Percentiles rank a stretch among this genome's conserved stretches.
These are phyloP conservation scores for Eubasilissa regina DNA, from an alignment of 1,140 invertebrate species.

Conservation along the genomic window DNA sequence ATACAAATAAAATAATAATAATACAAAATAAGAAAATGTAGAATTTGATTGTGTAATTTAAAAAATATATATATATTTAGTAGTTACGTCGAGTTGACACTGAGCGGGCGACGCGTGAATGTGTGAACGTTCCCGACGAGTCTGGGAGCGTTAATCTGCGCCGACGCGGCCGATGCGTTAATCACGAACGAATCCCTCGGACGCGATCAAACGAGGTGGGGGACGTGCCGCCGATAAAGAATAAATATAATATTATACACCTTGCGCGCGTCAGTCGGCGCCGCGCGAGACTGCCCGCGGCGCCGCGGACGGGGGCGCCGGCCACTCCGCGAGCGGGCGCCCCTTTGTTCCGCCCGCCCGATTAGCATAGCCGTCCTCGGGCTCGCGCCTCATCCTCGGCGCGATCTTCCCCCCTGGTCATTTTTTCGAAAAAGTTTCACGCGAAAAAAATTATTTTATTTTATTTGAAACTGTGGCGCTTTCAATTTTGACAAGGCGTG, in stretches of 20 bases:
- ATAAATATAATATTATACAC: constrained; percentile 39
- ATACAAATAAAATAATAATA: too few relatives aligned
- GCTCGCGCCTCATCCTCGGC: neutral
- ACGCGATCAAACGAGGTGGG: constrained; percentile 8
- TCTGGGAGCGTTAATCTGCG: constrained; percentile 13
- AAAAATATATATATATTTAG: too few relatives aligned
- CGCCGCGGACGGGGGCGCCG: constrained; percentile 19
- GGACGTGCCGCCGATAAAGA: constrained; percentile 27
- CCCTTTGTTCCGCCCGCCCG: constrained; percentile 34
- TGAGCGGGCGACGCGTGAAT: too few relatives aligned
- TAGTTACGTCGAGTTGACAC: too few relatives aligned
- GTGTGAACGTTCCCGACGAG: neutral
- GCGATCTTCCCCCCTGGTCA: too few relatives aligned
- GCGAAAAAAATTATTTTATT: too few relatives aligned
- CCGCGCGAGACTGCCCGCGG: constrained; percentile 32
- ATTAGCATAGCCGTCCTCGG: constrained; percentile 26
- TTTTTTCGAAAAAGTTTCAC: too few relatives aligned
- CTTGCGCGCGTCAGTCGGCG: neutral
- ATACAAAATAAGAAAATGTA: too few relatives aligned
- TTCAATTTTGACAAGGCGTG: too few relatives aligned
- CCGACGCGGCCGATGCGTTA: constrained; percentile 8
- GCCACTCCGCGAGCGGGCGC: constrained; percentile 3
- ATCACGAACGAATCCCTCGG: constrained; percentile 24
- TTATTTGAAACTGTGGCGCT: too few relatives aligned
- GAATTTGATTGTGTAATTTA: too few relatives aligned